Base-by-base conservation (phyloP, 2,797 vertebrate genomes). In the Takifugu ocellatus region DNA sequence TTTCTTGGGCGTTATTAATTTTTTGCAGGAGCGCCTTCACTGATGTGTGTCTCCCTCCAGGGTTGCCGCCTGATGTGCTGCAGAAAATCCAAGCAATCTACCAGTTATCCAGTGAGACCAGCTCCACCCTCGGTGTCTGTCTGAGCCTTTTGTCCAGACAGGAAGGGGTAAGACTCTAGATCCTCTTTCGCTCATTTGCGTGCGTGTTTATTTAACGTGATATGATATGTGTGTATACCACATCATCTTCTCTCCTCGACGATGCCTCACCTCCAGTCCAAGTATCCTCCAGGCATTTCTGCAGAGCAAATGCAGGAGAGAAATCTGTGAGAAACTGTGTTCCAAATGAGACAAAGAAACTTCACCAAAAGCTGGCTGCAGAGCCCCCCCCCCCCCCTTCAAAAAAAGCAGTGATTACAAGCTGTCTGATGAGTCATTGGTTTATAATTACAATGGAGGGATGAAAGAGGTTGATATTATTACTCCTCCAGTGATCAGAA, bases 71-170 rank as follows among this genome's bases (percentile, higher is more conserved):
- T 29, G 50, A 72, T 0, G 57, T 94, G 10, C 70, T 93, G 54
- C 91, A 95, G 74, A 95, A 94, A 85, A 88, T 94, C 54, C 90
- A 92, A 64, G 90, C 91, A 16, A 90, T 97, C 69, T 92, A 92
- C 36, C 91, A 93, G 72, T 74, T 94, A 57, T 96, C 96, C 56
- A 87, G 88, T 49, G 88, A 95, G 77, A 94, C 94, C 16, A 93
- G 88, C 54, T 87, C 87, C 53, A 90, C 88, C 49, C 81, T 99
- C 62, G 83, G 75, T 12, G 79, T 93, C 61, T 97, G 95, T 72
- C 91, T 98, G 61, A 81, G 87, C 59, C 86, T 96, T 39, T 93
- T 97, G 81, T 91, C 90, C 71, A 94, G 81, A 70, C 94, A 95
- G 72, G 93, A 98, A 76, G 92, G 88, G 92, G 96, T 99, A 86